Evolutionary conservation across 2,888 invertebrate genomes (phyloP).

Genomic region (Tortrix viridana): DNA sequence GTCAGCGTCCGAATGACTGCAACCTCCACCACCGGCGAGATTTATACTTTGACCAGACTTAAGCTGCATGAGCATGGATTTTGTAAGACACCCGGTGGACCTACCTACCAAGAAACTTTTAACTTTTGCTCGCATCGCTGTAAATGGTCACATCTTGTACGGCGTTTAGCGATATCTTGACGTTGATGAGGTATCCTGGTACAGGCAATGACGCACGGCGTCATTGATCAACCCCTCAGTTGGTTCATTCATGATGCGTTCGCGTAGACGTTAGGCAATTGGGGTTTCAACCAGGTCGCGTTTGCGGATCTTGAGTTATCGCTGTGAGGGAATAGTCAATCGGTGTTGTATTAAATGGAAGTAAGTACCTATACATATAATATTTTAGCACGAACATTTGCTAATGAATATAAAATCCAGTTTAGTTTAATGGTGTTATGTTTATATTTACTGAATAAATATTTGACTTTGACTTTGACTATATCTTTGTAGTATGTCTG

Average conservation of each 20-base stretch:
- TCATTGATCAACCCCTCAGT: conserved; percentile 79
- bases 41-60: conserved; percentile 80
- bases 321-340: conserved; percentile 29
- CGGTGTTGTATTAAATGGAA: conserved; percentile 12
- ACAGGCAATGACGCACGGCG: conserved; percentile 66
- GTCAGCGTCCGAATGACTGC: conserved; percentile 79
- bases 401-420: too few relatives aligned
- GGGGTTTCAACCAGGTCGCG: conserved; percentile 70
- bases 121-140: conserved; percentile 39
- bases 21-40: conserved; percentile 70
- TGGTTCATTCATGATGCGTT: conserved; percentile 69
- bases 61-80: conserved; percentile 78
- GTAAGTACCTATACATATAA: too few relatives aligned
- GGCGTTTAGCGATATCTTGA: conserved; percentile 18
- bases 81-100: conserved; percentile 76
- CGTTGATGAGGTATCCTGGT: conserved; percentile 54
- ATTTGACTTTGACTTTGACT: too few relatives aligned
- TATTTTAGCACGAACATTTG: not conserved
- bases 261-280: conserved; percentile 74
- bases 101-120: conserved; percentile 67
- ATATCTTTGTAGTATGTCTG: too few relatives aligned
- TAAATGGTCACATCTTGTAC: conserved; percentile 42
- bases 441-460: too few relatives aligned
- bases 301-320: conserved; percentile 63
- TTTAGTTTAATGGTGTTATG: too few relatives aligned